Base-by-base conservation (phyloP, 2,113 vertebrate species). In the human (Homo sapiens) region DNA sequence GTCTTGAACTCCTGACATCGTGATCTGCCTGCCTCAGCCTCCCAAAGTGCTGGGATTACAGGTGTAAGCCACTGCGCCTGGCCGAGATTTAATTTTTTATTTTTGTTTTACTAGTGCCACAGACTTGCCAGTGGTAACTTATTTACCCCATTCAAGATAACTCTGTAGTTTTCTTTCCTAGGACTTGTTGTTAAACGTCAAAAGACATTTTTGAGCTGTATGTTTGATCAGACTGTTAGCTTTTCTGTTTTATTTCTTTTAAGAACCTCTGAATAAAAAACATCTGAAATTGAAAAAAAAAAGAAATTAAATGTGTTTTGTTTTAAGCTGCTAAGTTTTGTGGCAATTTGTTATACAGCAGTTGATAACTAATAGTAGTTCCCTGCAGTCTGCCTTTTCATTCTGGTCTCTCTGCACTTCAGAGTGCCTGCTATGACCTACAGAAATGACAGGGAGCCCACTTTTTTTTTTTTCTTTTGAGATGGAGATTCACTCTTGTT, bases 211-310 rank as follows among this genome's bases (percentile, higher is more conserved):
- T 99, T 99, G 99, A 99, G 99, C 98, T 99, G 99, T 99, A 99
- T 99, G 99, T 99, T 99, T 99, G 98, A 99, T 99, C 99, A 99
- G 99, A 99, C 99, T 99, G 99, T 99, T 99, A 99, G 99, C 99
- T 99, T 99, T 99, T 99, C 99, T 99, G 99, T 99, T 99, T 99
- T 98, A 99, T 99, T 99, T 99, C 99, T 99, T 99, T 99, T 99
- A 98, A 99, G 98, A 99, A 99, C 99, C 99, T 99, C 99, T 99
- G 98, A 99, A 99, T 99, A 99, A 99, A 99, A 99, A 99, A 99
- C 96, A 98, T 99, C 88, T 14, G 18, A 98, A 98, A 98, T 96
- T 98, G 3, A 57, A 55, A 57, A 57, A 57, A 57, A 22, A 57
- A 55, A 55, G 55, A 57, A 23, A 57, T 27, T 35, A 30, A 66